These are phyloP conservation scores for Drosophila oshimai DNA, from an alignment of 1,140 invertebrate species.

Conservation along the genomic window DNA sequence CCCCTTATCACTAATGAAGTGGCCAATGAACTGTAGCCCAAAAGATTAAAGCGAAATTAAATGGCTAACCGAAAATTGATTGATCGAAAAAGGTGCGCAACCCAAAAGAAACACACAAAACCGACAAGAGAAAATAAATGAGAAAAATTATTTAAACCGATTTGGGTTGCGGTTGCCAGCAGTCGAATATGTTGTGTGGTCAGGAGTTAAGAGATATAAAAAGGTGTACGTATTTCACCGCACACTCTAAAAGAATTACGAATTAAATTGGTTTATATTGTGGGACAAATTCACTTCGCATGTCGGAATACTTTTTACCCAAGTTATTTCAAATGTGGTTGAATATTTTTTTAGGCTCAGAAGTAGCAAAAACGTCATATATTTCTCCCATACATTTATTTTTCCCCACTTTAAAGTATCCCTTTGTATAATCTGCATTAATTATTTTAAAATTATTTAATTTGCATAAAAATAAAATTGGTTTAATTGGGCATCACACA, in stretches of 20 bases:
- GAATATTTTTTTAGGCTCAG: background rate
- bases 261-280: background rate
- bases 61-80: constrained; percentile 67
- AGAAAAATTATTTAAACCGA: constrained; percentile 48
- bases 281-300: background rate
- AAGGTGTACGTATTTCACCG: background rate
- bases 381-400: too few species aligned
- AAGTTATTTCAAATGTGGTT: background rate
- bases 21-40: constrained; percentile 75
- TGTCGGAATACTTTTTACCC: background rate
- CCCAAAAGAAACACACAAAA: constrained; percentile 3
- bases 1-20: constrained; percentile 77
- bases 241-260: background rate
- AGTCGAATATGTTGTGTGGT: constrained; percentile 24
- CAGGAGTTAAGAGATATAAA: background rate
- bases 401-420: too few species aligned
- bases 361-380: too few species aligned
- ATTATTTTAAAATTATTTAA: too few species aligned
- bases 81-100: constrained; percentile 71
- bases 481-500: too few species aligned
- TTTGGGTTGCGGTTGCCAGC: constrained; percentile 24
- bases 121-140: constrained; percentile 17
- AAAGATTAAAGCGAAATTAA: constrained; percentile 80
- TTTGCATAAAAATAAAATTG: too few species aligned
- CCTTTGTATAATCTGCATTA: too few species aligned